Evolutionary conservation across 2,113 vertebrate genomes (phyloP), one percentile per base, ranked within the genome.

Genomic region (Anseranas semipalmata): DNA sequence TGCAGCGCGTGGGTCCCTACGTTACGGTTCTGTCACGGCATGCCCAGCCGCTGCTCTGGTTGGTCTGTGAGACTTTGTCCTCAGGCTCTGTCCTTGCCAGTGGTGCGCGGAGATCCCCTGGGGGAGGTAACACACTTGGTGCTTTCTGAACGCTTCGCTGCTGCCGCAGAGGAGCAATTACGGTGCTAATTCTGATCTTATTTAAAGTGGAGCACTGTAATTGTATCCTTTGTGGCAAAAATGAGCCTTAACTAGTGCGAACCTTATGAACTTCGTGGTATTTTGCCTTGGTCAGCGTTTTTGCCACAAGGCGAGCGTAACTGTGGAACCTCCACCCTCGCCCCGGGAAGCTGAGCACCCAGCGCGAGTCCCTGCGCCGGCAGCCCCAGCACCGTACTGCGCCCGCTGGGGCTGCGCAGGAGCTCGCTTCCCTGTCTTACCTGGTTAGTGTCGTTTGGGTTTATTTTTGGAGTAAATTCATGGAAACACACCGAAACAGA

Each of bases 1-100:
- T 32, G 30, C 2, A 0, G 13, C 22, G 15, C 0, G 0, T 60
- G 73, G 15, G 33, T 52, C 33, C 74, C 2, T 37, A 46, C 27
- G 5, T 28, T 27, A 16, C 32, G 2, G 4, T 46, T 90, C 55
- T 71, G 41, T 28, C 56, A n/a, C 20, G 52, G 35, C 22, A 32
- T 74, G 41, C 16, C 37, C 50, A 79, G 4, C 18, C 24, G 14
- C 72, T 70, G 7, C 6, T 62, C 33, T 14, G 58, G 16, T 76
- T 79, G 48, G 19, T 89, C 67, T 32, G 20, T 52, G 56, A 21
- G 22, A 73, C 16, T 59, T 71, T 30, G 1, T 71, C 52, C 62
- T 62, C 15, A 6, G 56, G 32, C 21, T 79, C 62, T 74, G 65
- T 62, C 62, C 27, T 7, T 75, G 43, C 65, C 60, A 8, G 45